These are phyloP conservation scores for Gandaritis pyraliata DNA, from an alignment of 2,888 invertebrate species.

Conservation along the genomic window DNA sequence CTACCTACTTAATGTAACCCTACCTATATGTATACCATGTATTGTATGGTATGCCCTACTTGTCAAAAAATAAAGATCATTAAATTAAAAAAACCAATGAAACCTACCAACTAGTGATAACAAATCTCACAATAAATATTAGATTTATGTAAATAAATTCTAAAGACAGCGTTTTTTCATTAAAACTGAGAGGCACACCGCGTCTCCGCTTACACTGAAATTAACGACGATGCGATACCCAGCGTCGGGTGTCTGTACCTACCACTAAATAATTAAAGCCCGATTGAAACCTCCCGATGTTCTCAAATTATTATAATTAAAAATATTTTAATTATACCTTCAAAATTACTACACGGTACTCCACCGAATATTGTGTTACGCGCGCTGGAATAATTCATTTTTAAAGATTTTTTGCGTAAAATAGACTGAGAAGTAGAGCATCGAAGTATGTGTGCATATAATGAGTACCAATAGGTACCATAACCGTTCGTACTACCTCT, in stretches of 20 bases:
- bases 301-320: conserved; percentile 71
- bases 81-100: neutral
- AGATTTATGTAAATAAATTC: conserved; percentile 31
- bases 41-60: too few relatives aligned
- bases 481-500: too few relatives aligned
- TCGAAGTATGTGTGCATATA: neutral
- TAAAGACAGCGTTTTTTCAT: conserved; percentile 42
- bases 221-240: conserved; percentile 59
- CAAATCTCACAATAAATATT: conserved; percentile 20
- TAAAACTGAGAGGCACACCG: conserved; percentile 52
- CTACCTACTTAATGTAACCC: too few relatives aligned
- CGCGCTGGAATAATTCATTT: conserved; percentile 41
- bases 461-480: too few relatives aligned
- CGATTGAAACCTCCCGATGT: conserved; percentile 67
- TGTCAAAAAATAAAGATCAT: neutral
- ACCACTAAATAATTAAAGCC: conserved; percentile 70
- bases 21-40: too few relatives aligned
- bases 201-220: conserved; percentile 63
- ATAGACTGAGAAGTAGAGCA: neutral
- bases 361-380: conserved; percentile 36
- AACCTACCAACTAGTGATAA: conserved; percentile 12
- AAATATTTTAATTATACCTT: conserved; percentile 66
- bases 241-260: conserved; percentile 57
- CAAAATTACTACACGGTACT: conserved; percentile 50
- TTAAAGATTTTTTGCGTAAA: conserved; percentile 12